Base-by-base conservation (phyloP, 2,888 invertebrate genomes). In the Geophilus truncorum region DNA sequence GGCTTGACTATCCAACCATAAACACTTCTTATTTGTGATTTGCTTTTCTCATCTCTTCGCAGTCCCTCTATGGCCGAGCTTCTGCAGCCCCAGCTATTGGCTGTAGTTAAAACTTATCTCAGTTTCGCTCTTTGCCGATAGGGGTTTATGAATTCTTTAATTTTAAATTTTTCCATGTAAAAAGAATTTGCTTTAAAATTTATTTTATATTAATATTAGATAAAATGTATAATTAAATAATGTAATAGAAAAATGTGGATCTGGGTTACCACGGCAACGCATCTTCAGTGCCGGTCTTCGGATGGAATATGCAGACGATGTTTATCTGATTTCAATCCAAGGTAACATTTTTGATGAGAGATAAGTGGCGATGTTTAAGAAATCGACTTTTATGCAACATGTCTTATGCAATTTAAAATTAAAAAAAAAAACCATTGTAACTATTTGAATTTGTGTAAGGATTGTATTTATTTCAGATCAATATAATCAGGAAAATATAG, bases 1-100 rank as follows among this genome's bases (percentile, higher is more conserved):
- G 70, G 70, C 70, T 70, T 70, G 70, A 70, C 70, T 70, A 70
- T 70, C 70, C 70, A 70, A 70, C 70, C 70, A 28, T 70, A 70
- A 10, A 25, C 25, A 70, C 25, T 28, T 23, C 6, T n/a, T 15
- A 45, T 18, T 45, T 45, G 45, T 32, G 32, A 9, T 9, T 32
- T 9, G 32, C 32, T 32, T n/a, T 15, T 12, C 40, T 51, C 51
- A n/a, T 3, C 51, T 51, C 18, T 1, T 51, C 51, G 51, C 15
- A 40, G 40, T 51, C 18, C 7, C 32, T 4, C 9, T 4, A 6
- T 32, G 32, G 32, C 9, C 32, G 32, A 32, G 32, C 32, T n/a
- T n/a, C 40, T n/a, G 1, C 18, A 51, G 51, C 70, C 25, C 28
- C 70, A 70, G 25, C 70, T 70, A 25, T 70, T n/a, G 70, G 70